Base-by-base conservation (phyloP, 2,888 invertebrate genomes). In the Blera fallax region DNA sequence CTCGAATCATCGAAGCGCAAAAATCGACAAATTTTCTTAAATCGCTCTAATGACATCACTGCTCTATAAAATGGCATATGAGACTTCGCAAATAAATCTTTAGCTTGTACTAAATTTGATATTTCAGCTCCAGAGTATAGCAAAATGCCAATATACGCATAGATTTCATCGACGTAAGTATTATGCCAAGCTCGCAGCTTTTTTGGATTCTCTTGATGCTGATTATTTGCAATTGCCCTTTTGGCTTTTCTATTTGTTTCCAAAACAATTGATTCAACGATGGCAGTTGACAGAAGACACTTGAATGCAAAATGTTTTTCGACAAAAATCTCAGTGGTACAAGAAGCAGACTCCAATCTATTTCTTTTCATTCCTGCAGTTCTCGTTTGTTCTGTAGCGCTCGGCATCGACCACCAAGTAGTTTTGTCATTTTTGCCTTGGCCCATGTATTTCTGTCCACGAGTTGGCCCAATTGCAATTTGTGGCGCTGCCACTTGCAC, bases 221-320 rank as follows among this genome's bases (percentile, higher is more conserved):
- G 40, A 52, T 62, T 78, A 14, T 32, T 45, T 29, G 29, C 43
- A 14, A 58, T 54, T 54, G 45, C 29, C 11, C 58, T 72, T 52
- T 70, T 62, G n/a, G n/a, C n/a, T n/a, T n/a, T n/a, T n/a, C n/a
- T n/a, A n/a, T 72, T 79, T 18, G 62, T 74, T 27, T 85, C 73
- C 16, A 74, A 34, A 24, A 58, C 84, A 74, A 84, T 69, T 21
- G 29, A 27, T 73, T 73, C 48, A 32, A 79, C 70, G 11, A 64
- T 50, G 21, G 40, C 54, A n/a, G 54, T 50, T 58, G 64, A n/a
- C 24, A 84, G 52, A 45, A 78, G 32, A 21, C 65, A 60, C 27
- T 62, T 64, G 32, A 72, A 65, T 11, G 58, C 76, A 43, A 40
- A 54, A 14, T 62, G 21, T 48, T 74, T 80, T 16, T 43, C 43